Evolutionary conservation across 2,797 vertebrate genomes (phyloP).

Genomic region (Dendrocincla tyrannina): DNA sequence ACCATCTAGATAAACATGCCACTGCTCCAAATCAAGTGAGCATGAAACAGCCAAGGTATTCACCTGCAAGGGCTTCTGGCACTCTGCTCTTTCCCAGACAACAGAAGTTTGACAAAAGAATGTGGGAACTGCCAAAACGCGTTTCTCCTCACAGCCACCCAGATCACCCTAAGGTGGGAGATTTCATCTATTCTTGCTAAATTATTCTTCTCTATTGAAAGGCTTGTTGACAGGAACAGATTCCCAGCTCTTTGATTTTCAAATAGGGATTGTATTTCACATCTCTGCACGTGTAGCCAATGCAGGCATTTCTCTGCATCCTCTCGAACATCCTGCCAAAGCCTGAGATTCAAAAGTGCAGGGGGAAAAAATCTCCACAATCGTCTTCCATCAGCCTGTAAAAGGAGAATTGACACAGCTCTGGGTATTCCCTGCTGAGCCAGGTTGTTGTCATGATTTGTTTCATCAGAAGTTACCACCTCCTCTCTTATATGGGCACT

Average conservation of each 20-base stretch:
- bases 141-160: slow-evolving; percentile 24
- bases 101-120: slow-evolving; percentile 65
- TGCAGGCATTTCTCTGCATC: background rate
- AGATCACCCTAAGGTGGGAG: slow-evolving; percentile 41
- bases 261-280: background rate
- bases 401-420: background rate
- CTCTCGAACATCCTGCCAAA: background rate
- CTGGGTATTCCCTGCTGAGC: slow-evolving; percentile 12
- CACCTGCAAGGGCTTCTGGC: slow-evolving; percentile 77
- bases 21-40: slow-evolving; percentile 67
- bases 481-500: background rate
- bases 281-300: background rate
- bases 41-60: slow-evolving; percentile 72
- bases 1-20: slow-evolving; percentile 68
- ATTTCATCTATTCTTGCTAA: slow-evolving; percentile 30
- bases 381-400: background rate
- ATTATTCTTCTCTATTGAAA: slow-evolving; percentile 17
- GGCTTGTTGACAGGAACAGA: background rate
- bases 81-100: slow-evolving; percentile 69
- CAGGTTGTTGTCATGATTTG: background rate
- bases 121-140: slow-evolving; percentile 52
- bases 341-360: background rate
- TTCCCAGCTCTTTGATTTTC: slow-evolving; percentile 7
- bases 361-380: background rate
- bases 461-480: slow-evolving; percentile 26